Percentiles rank a stretch among this genome's conserved stretches.
These are phyloP conservation scores for Dolichomitus sp. DNA, from an alignment of 2,888 invertebrate species.

Conservation along the genomic window DNA sequence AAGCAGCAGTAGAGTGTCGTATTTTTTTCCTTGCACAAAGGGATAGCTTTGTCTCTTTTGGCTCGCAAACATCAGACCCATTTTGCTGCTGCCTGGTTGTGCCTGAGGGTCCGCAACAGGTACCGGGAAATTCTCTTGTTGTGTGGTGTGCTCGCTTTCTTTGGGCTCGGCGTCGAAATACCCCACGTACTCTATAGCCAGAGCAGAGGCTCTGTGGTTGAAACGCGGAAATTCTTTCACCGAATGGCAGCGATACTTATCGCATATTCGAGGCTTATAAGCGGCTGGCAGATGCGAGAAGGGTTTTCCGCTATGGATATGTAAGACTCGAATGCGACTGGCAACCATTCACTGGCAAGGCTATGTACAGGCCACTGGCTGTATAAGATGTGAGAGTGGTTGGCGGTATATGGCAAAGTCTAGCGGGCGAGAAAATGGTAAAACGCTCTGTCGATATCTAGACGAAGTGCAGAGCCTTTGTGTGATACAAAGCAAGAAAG, in stretches of 20 bases:
- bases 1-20: constrained; percentile 14
- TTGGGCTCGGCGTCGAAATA: constrained; percentile 16
- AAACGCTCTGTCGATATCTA: constrained; percentile 79
- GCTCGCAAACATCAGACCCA: constrained; percentile 31
- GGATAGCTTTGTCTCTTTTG: constrained; percentile 41
- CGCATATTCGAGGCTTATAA: constrained; percentile 41
- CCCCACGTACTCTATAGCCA: background rate
- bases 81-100: constrained; percentile 17
- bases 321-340: background rate
- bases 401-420: constrained; percentile 1
- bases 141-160: constrained; percentile 31
- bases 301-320: constrained; percentile 7
- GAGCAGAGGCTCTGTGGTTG: background rate
- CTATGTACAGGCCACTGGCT: background rate
- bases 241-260: constrained; percentile 37
- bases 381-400: background rate
- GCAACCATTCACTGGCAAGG: background rate
- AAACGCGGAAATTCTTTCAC: constrained; percentile 41
- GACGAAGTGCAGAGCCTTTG: constrained; percentile 72
- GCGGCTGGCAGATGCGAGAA: constrained; percentile 23
- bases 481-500: constrained; percentile 74
- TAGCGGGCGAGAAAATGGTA: constrained; percentile 66
- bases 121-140: constrained; percentile 40
- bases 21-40: constrained; percentile 42
- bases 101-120: constrained; percentile 58